These are phyloP conservation scores for Panthera uncia DNA, from an alignment of 2,113 vertebrate genomes.

Conservation along the genomic window DNA sequence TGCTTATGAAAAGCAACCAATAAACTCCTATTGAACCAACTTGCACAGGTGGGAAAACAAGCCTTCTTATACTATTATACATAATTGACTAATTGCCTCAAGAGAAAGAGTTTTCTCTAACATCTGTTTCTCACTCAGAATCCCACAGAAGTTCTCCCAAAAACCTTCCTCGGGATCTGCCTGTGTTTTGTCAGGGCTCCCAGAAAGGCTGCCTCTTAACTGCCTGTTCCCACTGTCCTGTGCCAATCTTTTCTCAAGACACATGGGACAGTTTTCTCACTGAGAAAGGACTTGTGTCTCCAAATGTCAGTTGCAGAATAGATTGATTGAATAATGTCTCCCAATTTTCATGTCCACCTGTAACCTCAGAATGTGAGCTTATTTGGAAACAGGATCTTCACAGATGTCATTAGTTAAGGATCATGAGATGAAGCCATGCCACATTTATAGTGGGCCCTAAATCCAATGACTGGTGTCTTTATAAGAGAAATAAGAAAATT, in stretches of 20 bases:
- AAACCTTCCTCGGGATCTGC: neutral
- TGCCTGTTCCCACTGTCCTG: neutral
- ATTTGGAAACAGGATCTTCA: neutral
- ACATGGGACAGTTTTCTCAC: neutral
- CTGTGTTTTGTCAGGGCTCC: neutral
- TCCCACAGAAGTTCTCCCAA: neutral
- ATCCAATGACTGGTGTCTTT: neutral
- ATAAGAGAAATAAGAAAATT: neutral
- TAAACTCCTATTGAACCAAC: neutral
- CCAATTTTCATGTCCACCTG: neutral
- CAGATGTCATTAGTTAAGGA: neutral
- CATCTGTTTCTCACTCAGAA: neutral
- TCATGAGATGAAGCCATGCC: neutral
- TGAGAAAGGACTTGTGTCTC: neutral
- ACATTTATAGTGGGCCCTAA: neutral
- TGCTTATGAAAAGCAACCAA: neutral
- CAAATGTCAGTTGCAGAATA: neutral
- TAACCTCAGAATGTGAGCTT: neutral
- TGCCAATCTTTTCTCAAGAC: neutral
- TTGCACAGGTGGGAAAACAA: neutral
- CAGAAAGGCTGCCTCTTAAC: neutral
- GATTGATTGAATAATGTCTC: neutral
- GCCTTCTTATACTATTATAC: neutral
- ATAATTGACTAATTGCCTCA: neutral
- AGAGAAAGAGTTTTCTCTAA: neutral